Conservation (phyloP, 2,888 invertebrate species). For the Drosophila mayaguana region DNA sequence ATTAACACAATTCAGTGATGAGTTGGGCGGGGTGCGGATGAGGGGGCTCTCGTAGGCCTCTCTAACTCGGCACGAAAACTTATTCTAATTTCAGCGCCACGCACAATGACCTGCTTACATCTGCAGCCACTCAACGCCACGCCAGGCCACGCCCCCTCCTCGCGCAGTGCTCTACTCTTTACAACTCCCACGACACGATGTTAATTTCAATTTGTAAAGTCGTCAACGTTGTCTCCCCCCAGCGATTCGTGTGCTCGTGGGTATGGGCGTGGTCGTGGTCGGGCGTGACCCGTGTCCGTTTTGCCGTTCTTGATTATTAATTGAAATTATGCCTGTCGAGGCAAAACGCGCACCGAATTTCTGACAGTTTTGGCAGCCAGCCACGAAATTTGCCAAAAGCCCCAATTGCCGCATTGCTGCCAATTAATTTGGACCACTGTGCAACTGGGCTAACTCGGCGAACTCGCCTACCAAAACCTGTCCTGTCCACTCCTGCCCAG, state of each 20-base stretch:
- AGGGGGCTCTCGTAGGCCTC: neutral
- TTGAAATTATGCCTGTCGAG: conserved; percentile 70
- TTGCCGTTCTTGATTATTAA: conserved; percentile 75
- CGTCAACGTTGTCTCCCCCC: conserved; percentile 44
- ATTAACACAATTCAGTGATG: conserved; percentile 64
- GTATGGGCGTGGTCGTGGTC: neutral
- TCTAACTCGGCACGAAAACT: conserved; percentile 27
- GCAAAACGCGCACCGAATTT: conserved; percentile 69
- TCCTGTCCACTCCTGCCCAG: neutral
- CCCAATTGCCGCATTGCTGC: conserved; percentile 28
- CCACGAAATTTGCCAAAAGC: conserved; percentile 24
- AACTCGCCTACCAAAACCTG: neutral
- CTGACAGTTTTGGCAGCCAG: conserved; percentile 70
- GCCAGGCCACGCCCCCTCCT: neutral
- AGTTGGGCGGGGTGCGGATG: neutral
- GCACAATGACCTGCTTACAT: conserved; percentile 77
- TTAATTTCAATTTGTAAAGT: conserved; percentile 72
- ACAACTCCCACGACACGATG: conserved; percentile 39
- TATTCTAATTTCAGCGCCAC: conserved; percentile 65
- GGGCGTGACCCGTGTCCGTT: conserved; percentile 43
- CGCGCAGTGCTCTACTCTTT: neutral
- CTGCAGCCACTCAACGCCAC: conserved; percentile 16
- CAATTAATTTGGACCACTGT: conserved; percentile 45
- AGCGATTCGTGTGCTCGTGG: conserved; percentile 38
- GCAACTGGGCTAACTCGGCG: conserved; percentile 11